Evolutionary conservation across 2,888 invertebrate species (phyloP).

Genomic region (Embidobia sp.): DNA sequence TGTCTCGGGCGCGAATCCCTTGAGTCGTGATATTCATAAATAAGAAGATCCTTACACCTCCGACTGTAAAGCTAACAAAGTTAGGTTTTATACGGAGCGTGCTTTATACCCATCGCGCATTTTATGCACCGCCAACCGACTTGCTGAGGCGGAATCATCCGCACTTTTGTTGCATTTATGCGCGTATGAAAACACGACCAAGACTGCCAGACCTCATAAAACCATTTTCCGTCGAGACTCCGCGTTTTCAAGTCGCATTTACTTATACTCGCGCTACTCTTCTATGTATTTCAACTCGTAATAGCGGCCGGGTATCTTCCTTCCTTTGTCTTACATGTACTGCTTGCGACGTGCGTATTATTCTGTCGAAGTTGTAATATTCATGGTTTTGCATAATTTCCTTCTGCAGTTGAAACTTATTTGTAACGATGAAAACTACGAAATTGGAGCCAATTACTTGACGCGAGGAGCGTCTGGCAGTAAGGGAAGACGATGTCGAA

Average conservation of each 20-base stretch:
- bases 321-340: constrained; percentile 37
- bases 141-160: constrained; percentile 44
- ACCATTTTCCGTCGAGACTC: constrained; percentile 60
- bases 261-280: constrained; percentile 40
- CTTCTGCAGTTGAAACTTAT: constrained; percentile 32
- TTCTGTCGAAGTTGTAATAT: constrained; percentile 48
- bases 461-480: constrained; percentile 16
- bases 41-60: constrained; percentile 62
- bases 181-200: constrained; percentile 40
- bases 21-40: constrained; percentile 61
- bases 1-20: constrained; percentile 44
- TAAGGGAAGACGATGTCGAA: constrained; percentile 27
- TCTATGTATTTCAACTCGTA: constrained; percentile 18
- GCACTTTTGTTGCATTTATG: constrained; percentile 51
- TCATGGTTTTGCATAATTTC: constrained; percentile 61
- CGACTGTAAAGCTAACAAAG: constrained; percentile 70
- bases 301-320: constrained; percentile 20
- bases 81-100: constrained; percentile 70
- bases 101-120: constrained; percentile 48
- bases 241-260: constrained; percentile 48
- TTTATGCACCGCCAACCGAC: constrained; percentile 44
- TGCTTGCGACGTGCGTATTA: constrained; percentile 13
- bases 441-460: constrained; percentile 47
- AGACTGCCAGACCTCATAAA: constrained; percentile 57
- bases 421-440: constrained; percentile 41